Conservation (phyloP, 1,140 invertebrate species). For the Subanguina moxae region DNA sequence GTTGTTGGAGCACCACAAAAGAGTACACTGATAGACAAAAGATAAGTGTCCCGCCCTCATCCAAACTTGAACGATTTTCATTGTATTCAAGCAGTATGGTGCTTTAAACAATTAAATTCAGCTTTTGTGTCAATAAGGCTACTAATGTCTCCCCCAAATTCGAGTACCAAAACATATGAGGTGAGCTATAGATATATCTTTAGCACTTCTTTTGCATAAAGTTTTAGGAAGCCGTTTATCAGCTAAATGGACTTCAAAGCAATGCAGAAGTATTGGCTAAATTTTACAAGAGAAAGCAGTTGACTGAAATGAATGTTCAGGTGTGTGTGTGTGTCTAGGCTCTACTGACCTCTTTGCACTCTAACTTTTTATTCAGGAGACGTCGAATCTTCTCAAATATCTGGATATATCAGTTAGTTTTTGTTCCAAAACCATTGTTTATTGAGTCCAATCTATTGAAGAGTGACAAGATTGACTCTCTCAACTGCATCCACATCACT, state of each 20-base stretch:
- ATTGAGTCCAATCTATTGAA: conserved; percentile 9
- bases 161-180: too few species aligned
- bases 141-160: too few species aligned
- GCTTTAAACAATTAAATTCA: too few species aligned
- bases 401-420: neutral
- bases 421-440: conserved; percentile 2
- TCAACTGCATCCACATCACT: conserved; percentile 84
- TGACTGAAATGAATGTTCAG: conserved; percentile 12
- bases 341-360: conserved; percentile 18
- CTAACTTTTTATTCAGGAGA: neutral
- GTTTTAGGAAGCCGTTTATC: conserved; percentile 21
- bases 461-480: conserved; percentile 60
- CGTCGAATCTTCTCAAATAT: neutral
- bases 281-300: conserved; percentile 3
- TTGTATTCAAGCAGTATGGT: too few species aligned
- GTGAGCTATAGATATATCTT: too few species aligned
- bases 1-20: too few species aligned
- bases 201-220: too few species aligned
- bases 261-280: conserved; percentile 23
- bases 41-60: too few species aligned
- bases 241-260: conserved; percentile 32
- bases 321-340: conserved; percentile 11
- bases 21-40: too few species aligned
- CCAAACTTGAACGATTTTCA: too few species aligned
- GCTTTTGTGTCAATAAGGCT: too few species aligned